Conservation (phyloP, 2,888 invertebrate species). For the Sphaerophoria rueppellii region DNA sequence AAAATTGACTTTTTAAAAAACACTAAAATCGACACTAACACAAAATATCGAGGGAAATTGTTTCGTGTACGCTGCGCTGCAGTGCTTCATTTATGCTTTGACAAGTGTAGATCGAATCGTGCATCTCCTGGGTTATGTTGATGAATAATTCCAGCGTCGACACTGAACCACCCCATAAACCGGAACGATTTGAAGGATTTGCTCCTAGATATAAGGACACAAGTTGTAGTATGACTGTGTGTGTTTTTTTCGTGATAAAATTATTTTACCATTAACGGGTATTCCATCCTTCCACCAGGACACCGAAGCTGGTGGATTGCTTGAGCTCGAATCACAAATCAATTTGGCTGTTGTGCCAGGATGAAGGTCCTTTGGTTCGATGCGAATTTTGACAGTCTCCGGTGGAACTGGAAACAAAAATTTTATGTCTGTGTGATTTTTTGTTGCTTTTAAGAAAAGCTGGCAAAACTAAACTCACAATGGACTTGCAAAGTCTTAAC, state of each 20-base stretch:
- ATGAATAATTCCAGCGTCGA: slow-evolving; percentile 79
- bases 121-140: slow-evolving; percentile 80
- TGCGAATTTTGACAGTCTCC: slow-evolving; percentile 79
- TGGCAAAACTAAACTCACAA: slow-evolving; percentile 77
- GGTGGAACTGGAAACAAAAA: slow-evolving; percentile 77
- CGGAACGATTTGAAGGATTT: slow-evolving; percentile 79
- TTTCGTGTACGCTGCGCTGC: slow-evolving; percentile 80
- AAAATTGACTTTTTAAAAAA: slow-evolving; percentile 12
- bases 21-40: slow-evolving; percentile 76
- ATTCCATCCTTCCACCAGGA: slow-evolving; percentile 81
- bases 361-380: slow-evolving; percentile 78
- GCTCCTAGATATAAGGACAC: slow-evolving; percentile 61
- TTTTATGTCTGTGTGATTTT: slow-evolving; percentile 2
- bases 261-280: slow-evolving; percentile 78
- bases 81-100: slow-evolving; percentile 80
- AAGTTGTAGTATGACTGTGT: slow-evolving; percentile 26
- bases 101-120: slow-evolving; percentile 80
- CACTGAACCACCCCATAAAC: slow-evolving; percentile 80
- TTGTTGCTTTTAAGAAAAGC: background rate
- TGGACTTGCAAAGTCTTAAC: slow-evolving; percentile 79
- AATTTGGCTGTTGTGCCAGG: slow-evolving; percentile 79
- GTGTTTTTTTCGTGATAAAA: slow-evolving; percentile 25
- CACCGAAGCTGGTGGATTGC: slow-evolving; percentile 80
- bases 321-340: slow-evolving; percentile 80
- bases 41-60: slow-evolving; percentile 79